These are phyloP conservation scores for Latrodectus hesperus DNA, from an alignment of 2,888 invertebrate genomes.

Conservation along the genomic window DNA sequence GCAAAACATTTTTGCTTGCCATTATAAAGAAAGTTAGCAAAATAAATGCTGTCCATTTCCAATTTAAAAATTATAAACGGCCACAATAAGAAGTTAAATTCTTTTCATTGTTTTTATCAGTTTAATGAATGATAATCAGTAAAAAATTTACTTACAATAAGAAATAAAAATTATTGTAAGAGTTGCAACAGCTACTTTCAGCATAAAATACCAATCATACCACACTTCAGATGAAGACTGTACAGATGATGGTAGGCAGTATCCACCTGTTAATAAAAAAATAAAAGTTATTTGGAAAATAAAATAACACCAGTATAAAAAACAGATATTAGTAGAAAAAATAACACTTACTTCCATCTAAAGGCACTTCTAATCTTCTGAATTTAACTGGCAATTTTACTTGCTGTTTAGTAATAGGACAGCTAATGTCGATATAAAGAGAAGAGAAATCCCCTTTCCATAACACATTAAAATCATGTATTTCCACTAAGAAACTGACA, in stretches of 20 bases:
- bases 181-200: constrained; percentile 14
- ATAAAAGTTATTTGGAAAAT: neutral
- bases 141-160: constrained; percentile 37
- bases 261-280: constrained; percentile 13
- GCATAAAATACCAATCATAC: constrained; percentile 49
- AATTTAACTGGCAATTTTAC: constrained; percentile 50
- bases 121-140: neutral
- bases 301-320: neutral
- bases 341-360: constrained; percentile 47
- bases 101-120: no score
- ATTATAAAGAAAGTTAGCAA: no score
- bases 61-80: no score
- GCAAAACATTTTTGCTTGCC: no score
- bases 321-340: neutral
- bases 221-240: constrained; percentile 18
- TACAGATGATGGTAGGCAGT: constrained; percentile 27
- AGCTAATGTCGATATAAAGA: constrained; percentile 53
- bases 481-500: constrained; percentile 41
- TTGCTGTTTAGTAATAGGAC: constrained; percentile 60
- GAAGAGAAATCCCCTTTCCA: constrained; percentile 31
- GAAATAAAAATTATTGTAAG: constrained; percentile 9
- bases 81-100: no score
- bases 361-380: constrained; percentile 31
- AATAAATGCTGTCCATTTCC: no score
- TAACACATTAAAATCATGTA: constrained; percentile 33